These are phyloP conservation scores for Zaprionus kolodkinae DNA, from an alignment of 1,140 invertebrate species.

Conservation along the genomic window DNA sequence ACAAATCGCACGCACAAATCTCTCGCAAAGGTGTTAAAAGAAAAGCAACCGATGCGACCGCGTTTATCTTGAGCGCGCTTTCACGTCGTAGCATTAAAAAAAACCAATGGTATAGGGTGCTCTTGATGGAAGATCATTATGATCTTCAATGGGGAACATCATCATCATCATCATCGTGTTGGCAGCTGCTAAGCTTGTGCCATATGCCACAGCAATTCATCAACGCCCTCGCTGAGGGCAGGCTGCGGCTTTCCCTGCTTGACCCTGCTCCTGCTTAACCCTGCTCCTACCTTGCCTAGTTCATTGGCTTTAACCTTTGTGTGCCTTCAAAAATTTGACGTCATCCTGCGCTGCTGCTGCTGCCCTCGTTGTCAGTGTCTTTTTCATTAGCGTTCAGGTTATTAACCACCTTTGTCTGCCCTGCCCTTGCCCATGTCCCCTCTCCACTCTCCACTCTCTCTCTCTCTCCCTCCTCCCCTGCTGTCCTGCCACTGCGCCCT, in stretches of 20 bases:
- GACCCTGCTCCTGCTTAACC: constrained; percentile 27
- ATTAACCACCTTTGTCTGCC: constrained; percentile 67
- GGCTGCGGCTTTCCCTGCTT: too few relatives aligned
- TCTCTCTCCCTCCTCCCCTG: not conserved
- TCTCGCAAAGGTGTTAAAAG: constrained; percentile 81
- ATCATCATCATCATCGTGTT: not conserved
- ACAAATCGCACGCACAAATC: constrained; percentile 74
- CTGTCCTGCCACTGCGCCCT: constrained; percentile 58
- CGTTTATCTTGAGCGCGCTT: constrained; percentile 61
- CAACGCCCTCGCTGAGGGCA: constrained; percentile 36
- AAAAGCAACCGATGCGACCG: constrained; percentile 61
- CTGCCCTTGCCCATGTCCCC: constrained; percentile 1
- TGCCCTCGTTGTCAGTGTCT: constrained; percentile 55
- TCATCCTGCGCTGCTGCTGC: constrained; percentile 43
- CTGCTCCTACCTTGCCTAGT: constrained; percentile 1
- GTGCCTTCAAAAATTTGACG: constrained; percentile 47
- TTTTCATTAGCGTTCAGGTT: constrained; percentile 75
- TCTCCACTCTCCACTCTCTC: not conserved
- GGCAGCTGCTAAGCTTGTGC: constrained; percentile 58
- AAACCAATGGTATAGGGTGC: constrained; percentile 3
- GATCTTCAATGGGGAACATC: not conserved
- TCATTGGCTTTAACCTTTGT: constrained; percentile 32
- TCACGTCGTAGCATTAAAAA: constrained; percentile 63
- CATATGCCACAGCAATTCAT: constrained; percentile 59
- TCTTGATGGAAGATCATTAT: constrained; percentile 11